Conservation (phyloP, 2,888 invertebrate genomes). For the Cybosia mesomella region DNA sequence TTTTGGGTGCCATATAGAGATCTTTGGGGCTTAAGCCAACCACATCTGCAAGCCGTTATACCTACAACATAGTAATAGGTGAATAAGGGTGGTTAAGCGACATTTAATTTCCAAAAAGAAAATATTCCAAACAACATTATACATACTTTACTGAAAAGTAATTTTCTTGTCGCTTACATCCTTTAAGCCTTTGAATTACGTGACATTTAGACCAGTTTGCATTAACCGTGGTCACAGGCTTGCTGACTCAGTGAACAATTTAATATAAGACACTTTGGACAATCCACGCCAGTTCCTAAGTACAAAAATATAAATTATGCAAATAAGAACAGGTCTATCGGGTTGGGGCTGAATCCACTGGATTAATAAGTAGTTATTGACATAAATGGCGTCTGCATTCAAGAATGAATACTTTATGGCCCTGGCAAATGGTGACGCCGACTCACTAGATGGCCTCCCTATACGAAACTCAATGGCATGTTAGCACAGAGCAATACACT, state of each 20-base stretch:
- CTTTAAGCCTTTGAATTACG: no score
- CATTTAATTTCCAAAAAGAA: no score
- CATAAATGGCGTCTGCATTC: constrained; percentile 1
- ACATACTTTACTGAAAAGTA: no score
- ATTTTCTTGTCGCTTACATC: no score
- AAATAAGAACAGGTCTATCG: constrained; percentile 1
- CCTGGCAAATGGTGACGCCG: background rate
- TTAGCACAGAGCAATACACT: no score
- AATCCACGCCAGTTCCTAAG: background rate
- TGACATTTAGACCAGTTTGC: background rate
- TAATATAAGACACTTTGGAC: background rate
- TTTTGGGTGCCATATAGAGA: no score
- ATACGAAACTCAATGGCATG: background rate
- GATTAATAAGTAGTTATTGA: background rate
- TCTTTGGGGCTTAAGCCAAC: no score
- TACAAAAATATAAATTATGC: constrained; percentile 1
- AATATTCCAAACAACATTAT: no score
- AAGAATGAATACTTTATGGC: background rate
- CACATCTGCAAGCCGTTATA: no score
- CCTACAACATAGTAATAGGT: no score
- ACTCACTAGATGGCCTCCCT: no score
- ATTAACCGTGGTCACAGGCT: background rate
- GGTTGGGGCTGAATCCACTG: constrained; percentile 4
- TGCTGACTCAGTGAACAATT: background rate
- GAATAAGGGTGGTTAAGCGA: no score